phyloP scores from a whole-genome alignment of 2,113 vertebrate genomes.

The Mustela nigripes region DNA sequence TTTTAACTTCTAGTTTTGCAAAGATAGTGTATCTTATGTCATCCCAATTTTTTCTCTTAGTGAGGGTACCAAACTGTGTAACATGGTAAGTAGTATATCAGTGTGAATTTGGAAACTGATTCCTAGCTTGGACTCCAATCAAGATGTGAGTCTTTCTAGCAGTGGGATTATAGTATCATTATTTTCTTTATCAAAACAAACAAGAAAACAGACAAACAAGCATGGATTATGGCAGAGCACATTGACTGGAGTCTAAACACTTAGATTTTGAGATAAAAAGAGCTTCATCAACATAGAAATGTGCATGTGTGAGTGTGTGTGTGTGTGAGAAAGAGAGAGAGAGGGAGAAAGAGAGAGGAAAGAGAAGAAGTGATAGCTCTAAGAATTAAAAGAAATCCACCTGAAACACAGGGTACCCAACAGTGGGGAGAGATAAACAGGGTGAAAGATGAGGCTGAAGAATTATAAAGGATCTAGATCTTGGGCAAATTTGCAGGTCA shows the following conservation, averaged over 20 bases:
- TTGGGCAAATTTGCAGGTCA: background rate
- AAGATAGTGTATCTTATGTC: background rate
- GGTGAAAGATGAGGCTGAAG: background rate
- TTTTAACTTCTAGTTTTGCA: background rate
- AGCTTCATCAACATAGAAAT: background rate
- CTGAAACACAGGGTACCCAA: background rate
- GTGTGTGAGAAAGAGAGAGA: background rate
- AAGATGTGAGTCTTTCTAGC: background rate
- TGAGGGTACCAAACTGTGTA: background rate
- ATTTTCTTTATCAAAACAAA: background rate
- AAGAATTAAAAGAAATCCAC: background rate
- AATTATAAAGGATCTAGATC: background rate
- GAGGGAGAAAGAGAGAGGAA: background rate
- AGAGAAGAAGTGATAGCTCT: background rate
- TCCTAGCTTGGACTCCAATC: background rate
- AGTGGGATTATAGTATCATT: background rate
- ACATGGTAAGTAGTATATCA: background rate
- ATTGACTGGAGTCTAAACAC: background rate
- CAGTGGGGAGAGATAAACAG: background rate
- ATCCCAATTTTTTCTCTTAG: background rate
- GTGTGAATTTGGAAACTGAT: background rate
- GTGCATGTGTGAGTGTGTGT: background rate
- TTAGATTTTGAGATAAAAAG: constrained; percentile 29
- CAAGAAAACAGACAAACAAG: background rate
- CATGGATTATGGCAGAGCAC: background rate